A percentile compares a stretch with the other conserved stretches of the same genome.
phyloP scores from a whole-genome alignment of 2,888 invertebrate genomes.

The Temnothorax rugatulus region DNA sequence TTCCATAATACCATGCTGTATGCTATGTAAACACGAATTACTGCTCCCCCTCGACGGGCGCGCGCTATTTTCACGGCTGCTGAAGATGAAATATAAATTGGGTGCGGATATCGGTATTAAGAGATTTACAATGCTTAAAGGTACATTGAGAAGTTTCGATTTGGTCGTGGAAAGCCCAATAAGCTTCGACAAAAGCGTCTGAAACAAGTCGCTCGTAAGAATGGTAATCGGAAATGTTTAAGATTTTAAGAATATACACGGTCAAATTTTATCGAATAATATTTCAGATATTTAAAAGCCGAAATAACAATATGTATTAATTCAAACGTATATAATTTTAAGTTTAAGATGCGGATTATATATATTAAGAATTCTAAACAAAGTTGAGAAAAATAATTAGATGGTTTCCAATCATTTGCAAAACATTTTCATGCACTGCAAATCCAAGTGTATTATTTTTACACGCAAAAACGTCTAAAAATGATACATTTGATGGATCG shows the following conservation, averaged over 20 bases:
- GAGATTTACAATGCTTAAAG: conserved; percentile 47
- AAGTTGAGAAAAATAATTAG: conserved; percentile 4
- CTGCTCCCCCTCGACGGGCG: conserved; percentile 33
- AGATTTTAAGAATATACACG: background rate
- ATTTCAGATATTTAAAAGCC: background rate
- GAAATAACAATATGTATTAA: background rate
- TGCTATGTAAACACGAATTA: conserved; percentile 63
- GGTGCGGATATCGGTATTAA: conserved; percentile 50
- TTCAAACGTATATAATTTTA: background rate
- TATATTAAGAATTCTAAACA: background rate
- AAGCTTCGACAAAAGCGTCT: conserved; percentile 9
- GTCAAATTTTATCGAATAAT: background rate
- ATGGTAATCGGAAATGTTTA: background rate
- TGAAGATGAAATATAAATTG: conserved; percentile 54
- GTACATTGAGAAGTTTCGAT: conserved; percentile 49
- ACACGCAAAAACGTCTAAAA: no score
- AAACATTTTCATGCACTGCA: background rate
- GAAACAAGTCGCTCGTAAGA: conserved; percentile 20
- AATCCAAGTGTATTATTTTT: no score
- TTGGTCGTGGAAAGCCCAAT: conserved; percentile 10
- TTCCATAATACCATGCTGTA: conserved; percentile 63
- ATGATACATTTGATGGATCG: no score
- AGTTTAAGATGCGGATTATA: background rate
- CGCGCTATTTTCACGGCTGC: conserved; percentile 42
- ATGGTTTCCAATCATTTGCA: background rate